Evolutionary conservation across 2,797 vertebrate species (phyloP).

Genomic region (Cuniculus paca): DNA sequence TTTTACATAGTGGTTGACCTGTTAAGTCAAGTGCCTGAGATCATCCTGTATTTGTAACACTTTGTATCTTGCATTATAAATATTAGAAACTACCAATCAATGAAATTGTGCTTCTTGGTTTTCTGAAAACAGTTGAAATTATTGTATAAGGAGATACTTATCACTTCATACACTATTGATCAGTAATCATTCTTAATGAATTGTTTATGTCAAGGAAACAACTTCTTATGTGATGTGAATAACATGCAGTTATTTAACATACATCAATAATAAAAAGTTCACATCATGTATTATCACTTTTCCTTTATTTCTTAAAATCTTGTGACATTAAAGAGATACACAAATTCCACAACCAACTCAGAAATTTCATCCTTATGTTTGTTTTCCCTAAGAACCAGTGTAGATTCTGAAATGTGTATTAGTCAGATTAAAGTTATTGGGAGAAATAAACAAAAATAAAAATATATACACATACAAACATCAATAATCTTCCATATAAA

Average conservation of each 20-base stretch:
- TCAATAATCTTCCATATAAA: not conserved
- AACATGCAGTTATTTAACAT: not conserved
- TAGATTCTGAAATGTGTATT: not conserved
- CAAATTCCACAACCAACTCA: not conserved
- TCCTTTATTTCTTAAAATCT: not conserved
- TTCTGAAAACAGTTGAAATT: not conserved
- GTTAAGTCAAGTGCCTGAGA: not conserved
- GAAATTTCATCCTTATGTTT: not conserved
- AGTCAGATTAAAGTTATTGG: not conserved
- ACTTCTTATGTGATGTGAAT: not conserved
- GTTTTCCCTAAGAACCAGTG: not conserved
- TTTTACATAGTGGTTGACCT: not conserved
- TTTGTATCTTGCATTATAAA: not conserved
- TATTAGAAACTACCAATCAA: not conserved
- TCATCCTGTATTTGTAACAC: not conserved
- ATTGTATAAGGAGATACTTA: not conserved
- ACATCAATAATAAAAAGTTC: not conserved
- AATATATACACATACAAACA: not conserved
- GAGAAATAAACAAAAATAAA: not conserved
- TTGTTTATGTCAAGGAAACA: not conserved
- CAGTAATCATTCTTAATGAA: not conserved
- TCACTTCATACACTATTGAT: not conserved
- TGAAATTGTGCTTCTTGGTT: not conserved
- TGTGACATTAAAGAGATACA: not conserved
- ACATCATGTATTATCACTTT: not conserved